Evolutionary conservation across 2,888 invertebrate species (phyloP).

Genomic region (Drepana falcataria): DNA sequence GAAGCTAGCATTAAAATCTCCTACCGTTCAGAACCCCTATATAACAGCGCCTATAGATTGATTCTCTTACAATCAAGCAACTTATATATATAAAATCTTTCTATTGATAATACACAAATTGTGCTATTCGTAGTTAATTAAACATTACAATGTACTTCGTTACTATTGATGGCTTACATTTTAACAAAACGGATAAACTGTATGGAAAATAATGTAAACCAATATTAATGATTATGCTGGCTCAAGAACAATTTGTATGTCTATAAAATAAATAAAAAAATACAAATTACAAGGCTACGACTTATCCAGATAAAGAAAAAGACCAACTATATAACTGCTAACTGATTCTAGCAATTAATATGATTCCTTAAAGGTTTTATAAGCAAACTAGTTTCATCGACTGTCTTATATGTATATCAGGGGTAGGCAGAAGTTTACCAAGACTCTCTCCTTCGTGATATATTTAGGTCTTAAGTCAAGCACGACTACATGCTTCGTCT

Average conservation of each 20-base stretch:
- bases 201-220: not conserved
- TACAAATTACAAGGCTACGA: not conserved
- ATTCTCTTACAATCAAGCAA: conserved; percentile 22
- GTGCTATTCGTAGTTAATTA: conserved; percentile 26
- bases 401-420: not conserved
- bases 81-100: conserved; percentile 19
- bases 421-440: too few relatives aligned
- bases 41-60: conserved; percentile 10
- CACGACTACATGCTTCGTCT: too few relatives aligned
- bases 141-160: conserved; percentile 32
- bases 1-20: conserved; percentile 9
- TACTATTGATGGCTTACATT: not conserved
- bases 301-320: not conserved
- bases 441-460: too few relatives aligned
- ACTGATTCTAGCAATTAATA: not conserved
- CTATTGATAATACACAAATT: conserved; percentile 29
- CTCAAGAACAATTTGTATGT: not conserved
- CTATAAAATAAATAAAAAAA: conserved; percentile 1
- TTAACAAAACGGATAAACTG: not conserved
- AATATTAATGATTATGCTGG: not conserved
- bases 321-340: not conserved
- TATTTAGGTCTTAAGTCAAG: too few relatives aligned
- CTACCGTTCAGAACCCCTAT: conserved; percentile 12
- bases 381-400: not conserved
- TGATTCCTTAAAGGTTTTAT: not conserved